Conservation (phyloP, 2,888 invertebrate species). For the Chironomus riparius region DNA sequence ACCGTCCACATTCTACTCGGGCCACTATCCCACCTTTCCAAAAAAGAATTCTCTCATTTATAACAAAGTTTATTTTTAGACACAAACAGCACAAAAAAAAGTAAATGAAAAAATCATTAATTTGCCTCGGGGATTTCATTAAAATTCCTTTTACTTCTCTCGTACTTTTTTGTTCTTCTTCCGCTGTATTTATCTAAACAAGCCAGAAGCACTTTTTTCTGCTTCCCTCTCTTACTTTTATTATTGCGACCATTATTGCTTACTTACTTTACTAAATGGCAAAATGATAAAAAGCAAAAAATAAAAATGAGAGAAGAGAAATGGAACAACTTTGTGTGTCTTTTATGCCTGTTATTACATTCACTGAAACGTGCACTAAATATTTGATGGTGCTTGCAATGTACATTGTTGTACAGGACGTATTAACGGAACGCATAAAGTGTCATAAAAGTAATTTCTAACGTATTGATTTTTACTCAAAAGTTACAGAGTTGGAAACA, state of each 20-base stretch:
- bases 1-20: too few species aligned
- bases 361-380: constrained; percentile 6
- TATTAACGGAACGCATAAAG: too few species aligned
- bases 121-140: constrained; percentile 19
- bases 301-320: neutral
- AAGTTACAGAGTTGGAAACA: too few species aligned
- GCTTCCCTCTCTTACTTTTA: neutral
- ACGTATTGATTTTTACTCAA: too few species aligned
- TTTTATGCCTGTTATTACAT: neutral
- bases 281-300: neutral
- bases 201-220: neutral
- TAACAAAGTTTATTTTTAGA: neutral
- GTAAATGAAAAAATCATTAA: constrained; percentile 15
- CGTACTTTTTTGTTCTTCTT: neutral
- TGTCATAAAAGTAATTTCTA: too few species aligned
- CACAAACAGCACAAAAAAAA: neutral
- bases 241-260: neutral
- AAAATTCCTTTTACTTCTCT: neutral
- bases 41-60: neutral
- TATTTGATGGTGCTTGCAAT: constrained; percentile 1
- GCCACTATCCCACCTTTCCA: neutral
- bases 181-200: constrained; percentile 9
- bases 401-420: neutral
- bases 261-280: neutral
- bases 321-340: neutral